Evolutionary conservation across 2,797 vertebrate genomes (phyloP).

Genomic region (Arremon brunneinucha): DNA sequence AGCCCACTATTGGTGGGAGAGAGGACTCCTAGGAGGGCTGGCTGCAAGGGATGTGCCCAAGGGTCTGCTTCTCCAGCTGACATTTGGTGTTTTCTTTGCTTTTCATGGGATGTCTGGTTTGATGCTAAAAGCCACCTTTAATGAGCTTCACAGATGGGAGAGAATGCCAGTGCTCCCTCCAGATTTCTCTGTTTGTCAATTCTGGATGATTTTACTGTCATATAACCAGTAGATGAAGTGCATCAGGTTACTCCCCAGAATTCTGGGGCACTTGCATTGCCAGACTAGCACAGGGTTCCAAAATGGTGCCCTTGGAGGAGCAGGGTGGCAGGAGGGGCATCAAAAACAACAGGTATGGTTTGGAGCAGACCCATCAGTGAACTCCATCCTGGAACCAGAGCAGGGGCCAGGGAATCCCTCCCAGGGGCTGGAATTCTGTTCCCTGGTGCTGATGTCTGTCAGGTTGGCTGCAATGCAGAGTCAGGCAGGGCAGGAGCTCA

Average conservation of each 20-base stretch:
- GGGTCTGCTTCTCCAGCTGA: neutral
- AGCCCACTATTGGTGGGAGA: rapidly evolving
- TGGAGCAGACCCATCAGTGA: conserved; percentile 30
- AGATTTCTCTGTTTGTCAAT: neutral
- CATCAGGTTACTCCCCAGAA: neutral
- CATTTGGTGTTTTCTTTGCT: neutral
- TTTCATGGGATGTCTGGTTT: neutral
- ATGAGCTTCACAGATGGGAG: neutral
- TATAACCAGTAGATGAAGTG: neutral
- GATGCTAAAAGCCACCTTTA: neutral
- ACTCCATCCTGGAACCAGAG: conserved; percentile 22
- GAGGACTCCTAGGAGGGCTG: neutral
- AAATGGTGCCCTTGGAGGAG: neutral
- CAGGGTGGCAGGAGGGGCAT: neutral
- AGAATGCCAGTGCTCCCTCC: neutral
- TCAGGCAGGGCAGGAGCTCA: neutral
- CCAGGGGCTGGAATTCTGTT: neutral
- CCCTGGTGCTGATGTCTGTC: neutral
- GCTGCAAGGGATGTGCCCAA: neutral
- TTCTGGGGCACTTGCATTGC: rapidly evolving
- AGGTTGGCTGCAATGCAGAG: neutral
- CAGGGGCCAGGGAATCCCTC: conserved; percentile 18
- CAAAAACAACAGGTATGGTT: conserved; percentile 27
- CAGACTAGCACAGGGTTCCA: neutral
- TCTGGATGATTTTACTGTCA: neutral